Evolutionary conservation across 2,797 vertebrate species (phyloP), one percentile per base, ranked within the genome.

Genomic region (Poeciliopsis gracilis): DNA sequence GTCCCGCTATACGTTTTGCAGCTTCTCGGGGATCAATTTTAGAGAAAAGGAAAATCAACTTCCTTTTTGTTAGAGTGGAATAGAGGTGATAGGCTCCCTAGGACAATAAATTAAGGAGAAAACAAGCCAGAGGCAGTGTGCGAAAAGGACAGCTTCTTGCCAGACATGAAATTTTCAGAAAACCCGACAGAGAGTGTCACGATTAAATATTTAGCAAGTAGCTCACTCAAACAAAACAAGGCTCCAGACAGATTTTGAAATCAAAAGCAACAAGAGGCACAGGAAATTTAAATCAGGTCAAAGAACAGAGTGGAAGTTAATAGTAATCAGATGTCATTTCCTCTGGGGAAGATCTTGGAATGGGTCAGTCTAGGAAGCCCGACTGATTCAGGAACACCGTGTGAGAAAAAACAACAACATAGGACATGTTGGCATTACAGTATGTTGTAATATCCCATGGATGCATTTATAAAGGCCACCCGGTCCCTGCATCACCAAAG

Each of bases 151-250:
- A 78, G 80, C 82, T 82, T 86, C 77, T 71, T 71, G 84, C 81
- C 71, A 77, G 82, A 91, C 88, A 82, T 90, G 84, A 90, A 89
- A 79, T 92, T 90, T 84, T 82, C 61, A 16, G 74, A 47, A 67
- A 88, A 81, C 66, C 83, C 80, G 82, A 86, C 78, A 84, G 89
- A 81, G 77, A 9, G 33, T 83, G 77, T 47, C 81, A 77, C 82
- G 78, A 93, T 93, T 90, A 92, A 92, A 92, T 90, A 93, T 93
- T 92, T 89, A 94, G 89, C 75, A 72, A 91, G 82, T 80, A 79
- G 79, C 75, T 88, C 78, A 75, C 85, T 88, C 88, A 90, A 94
- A 91, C 86, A 91, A 92, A 92, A 89, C 76, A 82, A 84, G 77
- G 77, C 86, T 84, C 83, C 57, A 81, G 89, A 92, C 88, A 85